These are phyloP conservation scores for Brachypalpus laphriformis DNA, from an alignment of 2,888 invertebrate genomes.

Conservation along the genomic window DNA sequence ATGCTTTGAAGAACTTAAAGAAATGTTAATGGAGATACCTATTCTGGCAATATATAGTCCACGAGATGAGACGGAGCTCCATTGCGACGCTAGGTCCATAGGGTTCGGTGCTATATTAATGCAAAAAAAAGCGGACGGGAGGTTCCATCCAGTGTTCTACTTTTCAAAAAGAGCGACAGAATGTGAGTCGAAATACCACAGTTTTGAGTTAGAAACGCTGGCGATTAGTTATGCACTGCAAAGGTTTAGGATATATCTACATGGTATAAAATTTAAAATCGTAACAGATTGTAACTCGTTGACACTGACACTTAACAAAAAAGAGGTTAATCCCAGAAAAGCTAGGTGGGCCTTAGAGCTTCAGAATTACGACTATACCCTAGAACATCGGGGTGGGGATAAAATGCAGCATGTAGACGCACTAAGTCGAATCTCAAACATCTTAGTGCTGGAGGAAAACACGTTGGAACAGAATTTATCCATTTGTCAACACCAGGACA, in stretches of 20 bases:
- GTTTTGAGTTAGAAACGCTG: too few species aligned
- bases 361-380: too few species aligned
- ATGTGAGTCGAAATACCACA: too few species aligned
- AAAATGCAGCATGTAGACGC: slow-evolving; percentile 55
- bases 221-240: slow-evolving; percentile 67
- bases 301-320: slow-evolving; percentile 62
- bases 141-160: slow-evolving; percentile 40
- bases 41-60: slow-evolving; percentile 17
- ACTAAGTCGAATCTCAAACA: slow-evolving; percentile 26
- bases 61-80: slow-evolving; percentile 1
- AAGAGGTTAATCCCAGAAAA: slow-evolving; percentile 60
- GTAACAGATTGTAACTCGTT: too few species aligned
- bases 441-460: slow-evolving; percentile 50
- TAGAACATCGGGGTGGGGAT: slow-evolving; percentile 68
- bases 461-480: slow-evolving; percentile 61
- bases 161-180: slow-evolving; percentile 41
- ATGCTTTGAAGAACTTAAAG: slow-evolving; percentile 29
- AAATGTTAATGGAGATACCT: slow-evolving; percentile 9
- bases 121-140: too few species aligned
- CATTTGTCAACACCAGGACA: slow-evolving; percentile 31
- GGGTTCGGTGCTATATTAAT: slow-evolving; percentile 30
- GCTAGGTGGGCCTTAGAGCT: too few species aligned
- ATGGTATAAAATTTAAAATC: too few species aligned
- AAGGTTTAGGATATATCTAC: slow-evolving; percentile 75
- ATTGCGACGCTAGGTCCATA: slow-evolving; percentile 27